Percentiles rank a stretch among this genome's conserved stretches.
These are phyloP conservation scores for Dasyornis broadbenti DNA, from an alignment of 2,113 vertebrate genomes.

Conservation along the genomic window DNA sequence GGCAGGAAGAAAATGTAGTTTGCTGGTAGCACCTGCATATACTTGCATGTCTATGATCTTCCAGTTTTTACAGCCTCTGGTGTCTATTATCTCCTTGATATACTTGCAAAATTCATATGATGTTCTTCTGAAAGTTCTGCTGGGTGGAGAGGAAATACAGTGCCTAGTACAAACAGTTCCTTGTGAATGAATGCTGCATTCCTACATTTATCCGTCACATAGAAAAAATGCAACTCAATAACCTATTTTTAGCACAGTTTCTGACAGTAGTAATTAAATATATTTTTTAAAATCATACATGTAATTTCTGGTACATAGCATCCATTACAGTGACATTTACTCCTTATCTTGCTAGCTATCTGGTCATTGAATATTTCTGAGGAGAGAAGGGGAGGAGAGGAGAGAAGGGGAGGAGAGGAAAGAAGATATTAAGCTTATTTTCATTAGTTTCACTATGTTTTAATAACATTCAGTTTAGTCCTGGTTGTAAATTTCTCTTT, in stretches of 20 bases:
- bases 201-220: slow-evolving; percentile 12
- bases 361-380: background rate
- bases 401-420: background rate
- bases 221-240: slow-evolving; percentile 16
- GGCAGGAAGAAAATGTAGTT: background rate
- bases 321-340: background rate
- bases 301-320: background rate
- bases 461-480: background rate
- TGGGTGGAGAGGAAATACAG: background rate
- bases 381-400: background rate
- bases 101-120: background rate
- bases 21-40: slow-evolving; percentile 9
- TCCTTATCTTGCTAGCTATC: background rate
- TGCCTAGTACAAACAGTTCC: slow-evolving; percentile 38
- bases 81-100: background rate
- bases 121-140: background rate
- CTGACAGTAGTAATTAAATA: background rate
- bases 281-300: background rate
- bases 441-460: background rate
- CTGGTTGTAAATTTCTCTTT: background rate
- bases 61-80: background rate
- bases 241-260: slow-evolving; percentile 19
- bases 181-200: slow-evolving; percentile 4
- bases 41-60: slow-evolving; percentile 3
- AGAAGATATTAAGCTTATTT: background rate